Evolutionary conservation across 2,797 vertebrate species (phyloP).

Genomic region (Steatocranus sp.): DNA sequence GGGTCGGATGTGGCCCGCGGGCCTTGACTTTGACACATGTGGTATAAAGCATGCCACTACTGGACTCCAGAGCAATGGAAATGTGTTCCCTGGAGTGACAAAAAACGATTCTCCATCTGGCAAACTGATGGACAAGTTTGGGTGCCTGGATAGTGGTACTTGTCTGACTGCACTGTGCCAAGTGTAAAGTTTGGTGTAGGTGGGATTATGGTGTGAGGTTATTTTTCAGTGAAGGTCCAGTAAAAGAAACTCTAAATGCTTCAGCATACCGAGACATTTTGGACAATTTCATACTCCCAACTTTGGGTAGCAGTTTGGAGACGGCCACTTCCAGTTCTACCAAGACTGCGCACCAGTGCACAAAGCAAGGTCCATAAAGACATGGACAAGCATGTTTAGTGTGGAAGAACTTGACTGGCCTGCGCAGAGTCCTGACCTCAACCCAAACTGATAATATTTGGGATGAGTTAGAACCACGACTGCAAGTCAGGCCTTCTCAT

Average conservation of each 20-base stretch:
- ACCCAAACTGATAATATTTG: not conserved
- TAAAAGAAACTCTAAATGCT: not conserved
- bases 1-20: no score
- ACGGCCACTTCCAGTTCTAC: not conserved
- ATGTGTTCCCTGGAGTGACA: not conserved
- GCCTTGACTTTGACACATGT: no score
- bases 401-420: not conserved
- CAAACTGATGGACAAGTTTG: not conserved
- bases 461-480: not conserved
- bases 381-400: not conserved
- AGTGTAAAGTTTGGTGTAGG: not conserved
- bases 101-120: not conserved
- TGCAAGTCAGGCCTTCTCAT: not conserved
- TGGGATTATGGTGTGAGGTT: not conserved
- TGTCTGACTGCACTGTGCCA: not conserved
- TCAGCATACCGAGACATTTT: not conserved
- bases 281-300: not conserved
- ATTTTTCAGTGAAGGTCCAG: not conserved
- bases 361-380: not conserved
- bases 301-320: not conserved
- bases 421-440: not conserved
- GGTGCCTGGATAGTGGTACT: not conserved
- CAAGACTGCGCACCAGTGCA: not conserved
- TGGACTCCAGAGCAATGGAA: not conserved
- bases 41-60: not conserved